These are phyloP conservation scores for Aptenodytes forsteri DNA, from an alignment of 2,113 vertebrate species.

Conservation along the genomic window DNA sequence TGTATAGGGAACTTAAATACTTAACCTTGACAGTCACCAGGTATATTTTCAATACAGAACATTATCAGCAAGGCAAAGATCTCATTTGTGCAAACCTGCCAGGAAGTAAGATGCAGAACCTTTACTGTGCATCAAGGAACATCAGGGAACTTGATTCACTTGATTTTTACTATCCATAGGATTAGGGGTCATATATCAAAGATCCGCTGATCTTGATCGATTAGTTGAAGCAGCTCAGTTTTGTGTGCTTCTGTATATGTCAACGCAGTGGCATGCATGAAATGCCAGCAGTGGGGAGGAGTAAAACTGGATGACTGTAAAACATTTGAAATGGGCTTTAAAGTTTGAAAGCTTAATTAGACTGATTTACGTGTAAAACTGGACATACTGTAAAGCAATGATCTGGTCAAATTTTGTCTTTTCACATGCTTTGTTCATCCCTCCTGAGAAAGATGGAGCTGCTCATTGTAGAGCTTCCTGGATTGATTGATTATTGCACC, in stretches of 20 bases:
- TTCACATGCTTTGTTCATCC: rapidly evolving
- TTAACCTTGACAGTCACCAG: neutral
- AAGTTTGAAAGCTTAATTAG: neutral
- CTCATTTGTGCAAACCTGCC: neutral
- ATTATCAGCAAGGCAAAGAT: neutral
- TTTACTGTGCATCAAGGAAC: neutral
- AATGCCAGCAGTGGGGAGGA: neutral
- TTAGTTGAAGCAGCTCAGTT: neutral
- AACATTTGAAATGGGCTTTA: neutral
- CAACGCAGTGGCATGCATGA: neutral
- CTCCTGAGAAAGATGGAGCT: neutral
- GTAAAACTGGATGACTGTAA: neutral
- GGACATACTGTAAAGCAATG: neutral
- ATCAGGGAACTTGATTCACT: neutral
- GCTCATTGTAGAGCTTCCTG: neutral
- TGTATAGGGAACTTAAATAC: neutral
- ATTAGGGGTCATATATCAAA: neutral
- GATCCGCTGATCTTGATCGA: neutral
- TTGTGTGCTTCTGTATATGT: neutral
- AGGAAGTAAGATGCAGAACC: neutral
- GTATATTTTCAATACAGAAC: neutral
- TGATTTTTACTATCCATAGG: neutral
- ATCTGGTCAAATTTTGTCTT: neutral
- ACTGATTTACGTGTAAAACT: neutral
- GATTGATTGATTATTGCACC: neutral